Conservation (phyloP, 2,888 invertebrate species). For the Drosophila phalerata region DNA sequence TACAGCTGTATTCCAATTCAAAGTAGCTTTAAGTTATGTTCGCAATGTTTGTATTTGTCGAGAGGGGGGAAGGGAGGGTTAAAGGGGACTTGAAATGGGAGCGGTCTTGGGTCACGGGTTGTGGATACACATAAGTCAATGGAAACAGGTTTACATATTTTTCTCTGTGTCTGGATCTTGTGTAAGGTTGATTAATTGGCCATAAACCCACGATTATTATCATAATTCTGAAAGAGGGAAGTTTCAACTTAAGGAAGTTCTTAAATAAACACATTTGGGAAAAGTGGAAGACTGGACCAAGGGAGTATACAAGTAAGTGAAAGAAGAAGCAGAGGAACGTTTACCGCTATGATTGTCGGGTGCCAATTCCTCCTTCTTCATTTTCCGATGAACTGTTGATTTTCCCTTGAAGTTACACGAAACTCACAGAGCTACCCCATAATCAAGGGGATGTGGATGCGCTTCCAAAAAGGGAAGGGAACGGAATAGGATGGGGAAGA, state of each 20-base stretch:
- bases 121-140: slow-evolving; percentile 27
- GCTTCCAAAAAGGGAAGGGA: slow-evolving; percentile 11
- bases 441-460: slow-evolving; percentile 55
- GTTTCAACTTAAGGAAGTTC: slow-evolving; percentile 14
- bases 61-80: background rate
- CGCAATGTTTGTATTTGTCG: slow-evolving; percentile 28
- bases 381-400: slow-evolving; percentile 40
- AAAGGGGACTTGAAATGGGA: slow-evolving; percentile 32
- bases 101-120: slow-evolving; percentile 26
- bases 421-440: slow-evolving; percentile 47
- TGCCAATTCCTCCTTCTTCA: slow-evolving; percentile 29
- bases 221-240: slow-evolving; percentile 26
- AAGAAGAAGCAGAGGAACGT: slow-evolving; percentile 26
- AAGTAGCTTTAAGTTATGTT: slow-evolving; percentile 52
- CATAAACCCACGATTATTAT: slow-evolving; percentile 74
- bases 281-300: slow-evolving; percentile 11
- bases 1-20: slow-evolving; percentile 52
- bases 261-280: slow-evolving; percentile 7
- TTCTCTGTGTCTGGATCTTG: slow-evolving; percentile 9
- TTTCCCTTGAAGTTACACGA: slow-evolving; percentile 47
- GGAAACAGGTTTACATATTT: slow-evolving; percentile 25
- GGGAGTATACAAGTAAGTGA: slow-evolving; percentile 3
- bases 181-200: slow-evolving; percentile 71
- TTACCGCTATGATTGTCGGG: slow-evolving; percentile 74
- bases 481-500: background rate